Evolutionary conservation across 35 echinoderm and acorn worm species (phyloP).

Genomic region (Lytechinus pictus): DNA sequence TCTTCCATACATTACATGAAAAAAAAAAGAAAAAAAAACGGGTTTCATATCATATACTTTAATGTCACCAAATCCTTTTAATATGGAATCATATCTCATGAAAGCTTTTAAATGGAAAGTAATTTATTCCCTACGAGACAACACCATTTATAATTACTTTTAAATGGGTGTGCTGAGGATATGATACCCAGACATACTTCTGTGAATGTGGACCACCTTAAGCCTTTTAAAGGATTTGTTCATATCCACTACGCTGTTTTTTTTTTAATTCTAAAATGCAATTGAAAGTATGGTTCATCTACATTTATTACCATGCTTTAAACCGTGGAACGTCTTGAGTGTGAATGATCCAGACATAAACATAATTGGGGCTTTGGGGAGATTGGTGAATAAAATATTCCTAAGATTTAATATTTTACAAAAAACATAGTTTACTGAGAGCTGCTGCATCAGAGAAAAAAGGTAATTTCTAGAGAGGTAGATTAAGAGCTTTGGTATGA

Average conservation of each 20-base stretch:
- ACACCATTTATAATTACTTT: too few species aligned
- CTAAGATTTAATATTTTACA: not conserved
- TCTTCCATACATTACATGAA: too few species aligned
- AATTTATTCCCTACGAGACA: too few species aligned
- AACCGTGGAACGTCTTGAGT: not conserved
- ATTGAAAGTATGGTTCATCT: not conserved
- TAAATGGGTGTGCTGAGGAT: too few species aligned
- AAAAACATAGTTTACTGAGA: not conserved
- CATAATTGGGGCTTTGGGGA: not conserved
- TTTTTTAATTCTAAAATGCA: not conserved
- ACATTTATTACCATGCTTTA: not conserved
- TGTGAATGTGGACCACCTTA: not conserved
- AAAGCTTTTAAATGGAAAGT: too few species aligned
- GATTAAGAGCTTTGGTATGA: not conserved
- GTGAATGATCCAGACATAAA: not conserved
- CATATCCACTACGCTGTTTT: not conserved
- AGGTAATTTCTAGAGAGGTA: not conserved
- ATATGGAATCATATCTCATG: too few species aligned
- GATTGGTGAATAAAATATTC: not conserved
- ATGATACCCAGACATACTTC: too few species aligned
- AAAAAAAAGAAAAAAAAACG: too few species aligned
- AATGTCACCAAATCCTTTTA: too few species aligned
- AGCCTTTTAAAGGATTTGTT: not conserved
- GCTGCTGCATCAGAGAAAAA: not conserved
- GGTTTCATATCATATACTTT: too few species aligned